Evolutionary conservation across 2,797 vertebrate genomes (phyloP), one percentile per base, ranked within the genome.

Genomic region (Oreortyx pictus): DNA sequence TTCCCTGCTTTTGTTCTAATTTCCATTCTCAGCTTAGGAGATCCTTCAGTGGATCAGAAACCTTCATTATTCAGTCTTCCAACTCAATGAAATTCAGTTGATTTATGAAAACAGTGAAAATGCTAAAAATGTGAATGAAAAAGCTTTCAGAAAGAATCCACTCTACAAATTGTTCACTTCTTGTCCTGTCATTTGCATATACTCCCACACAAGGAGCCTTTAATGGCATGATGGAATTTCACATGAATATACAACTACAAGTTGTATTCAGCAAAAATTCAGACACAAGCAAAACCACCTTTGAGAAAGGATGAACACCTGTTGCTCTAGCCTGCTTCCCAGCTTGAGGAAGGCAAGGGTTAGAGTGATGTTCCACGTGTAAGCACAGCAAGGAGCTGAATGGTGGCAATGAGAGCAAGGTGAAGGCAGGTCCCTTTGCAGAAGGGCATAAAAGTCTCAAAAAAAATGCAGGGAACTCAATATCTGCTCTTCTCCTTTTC

Each of bases 241-340:
- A 92, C 57, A 82, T 61, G 74, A 92, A 84, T 93, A 92, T 82
- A 88, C 77, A 91, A 74, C 86, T 92, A 89, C 77, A 93, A 84
- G 77, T 80, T 72, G 47, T 24, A 64, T 82, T 93, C 76, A 89
- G 59, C 10, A 44, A 76, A 85, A 94, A 90, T 47, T 6, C 78
- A 64, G 73, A 79, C 92, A 88, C 2, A 5, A 73, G 82, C 33
- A 96, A 90, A 94, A 74, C 31, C 77, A 80, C 37, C 73, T 92
- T 78, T 86, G 37, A 73, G 54, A 88, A 70, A 70, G 31, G 68
- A 80, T 23, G 84, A 64, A n/a, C 31, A 68, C 7, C 49, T 56
- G 52, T 31, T 35, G 46, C 65, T 80, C 41, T 35, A 39, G 46
- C 24, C 62, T 87, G 66, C 11, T 31, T 3, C 49, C 35, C 62